Percentiles rank a stretch among this genome's conserved stretches.
Conservation (phyloP, 2,113 vertebrate species). For the Anarhynchus alexandrinus region DNA sequence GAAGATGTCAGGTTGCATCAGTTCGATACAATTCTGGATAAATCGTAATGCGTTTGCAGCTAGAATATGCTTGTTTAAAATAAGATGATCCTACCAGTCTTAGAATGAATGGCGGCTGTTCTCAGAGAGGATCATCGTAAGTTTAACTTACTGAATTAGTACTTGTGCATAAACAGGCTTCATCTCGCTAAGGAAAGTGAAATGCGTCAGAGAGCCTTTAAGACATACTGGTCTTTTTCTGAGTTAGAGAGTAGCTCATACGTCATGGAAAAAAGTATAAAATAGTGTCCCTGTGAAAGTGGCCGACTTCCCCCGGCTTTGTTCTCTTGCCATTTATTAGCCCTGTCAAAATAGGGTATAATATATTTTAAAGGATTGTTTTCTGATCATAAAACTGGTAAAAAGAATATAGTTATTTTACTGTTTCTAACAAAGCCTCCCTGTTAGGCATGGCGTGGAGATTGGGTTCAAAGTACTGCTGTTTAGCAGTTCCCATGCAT, state of each 20-base stretch:
- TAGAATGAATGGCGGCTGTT: neutral
- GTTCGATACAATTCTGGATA: neutral
- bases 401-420: neutral
- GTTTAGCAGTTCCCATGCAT: neutral
- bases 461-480: neutral
- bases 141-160: neutral
- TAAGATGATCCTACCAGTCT: neutral
- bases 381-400: neutral
- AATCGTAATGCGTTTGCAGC: neutral
- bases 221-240: neutral
- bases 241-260: neutral
- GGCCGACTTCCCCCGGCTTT: neutral
- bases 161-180: neutral
- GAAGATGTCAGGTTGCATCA: neutral
- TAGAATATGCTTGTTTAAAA: neutral
- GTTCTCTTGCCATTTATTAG: neutral
- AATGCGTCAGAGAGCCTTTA: neutral
- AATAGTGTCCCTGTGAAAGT: neutral
- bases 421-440: neutral
- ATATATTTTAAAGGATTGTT: neutral
- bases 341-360: neutral
- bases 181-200: neutral
- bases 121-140: neutral
- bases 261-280: neutral
- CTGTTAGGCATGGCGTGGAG: neutral